Evolutionary conservation across 2,888 invertebrate genomes (phyloP).

Genomic region (Gisinianus flammeolus): DNA sequence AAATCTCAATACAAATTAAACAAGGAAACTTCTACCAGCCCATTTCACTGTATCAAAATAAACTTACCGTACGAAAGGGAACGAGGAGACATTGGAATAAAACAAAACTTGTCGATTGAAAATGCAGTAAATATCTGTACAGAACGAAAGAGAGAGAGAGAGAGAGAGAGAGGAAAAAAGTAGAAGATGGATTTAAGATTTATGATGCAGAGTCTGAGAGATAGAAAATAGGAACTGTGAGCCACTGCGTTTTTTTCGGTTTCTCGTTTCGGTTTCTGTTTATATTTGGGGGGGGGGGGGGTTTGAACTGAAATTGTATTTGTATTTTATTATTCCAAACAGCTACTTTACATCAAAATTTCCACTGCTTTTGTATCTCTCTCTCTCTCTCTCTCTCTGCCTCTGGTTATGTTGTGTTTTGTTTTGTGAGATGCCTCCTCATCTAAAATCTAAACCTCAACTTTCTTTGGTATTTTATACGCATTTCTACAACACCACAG

Average conservation of each 20-base stretch:
- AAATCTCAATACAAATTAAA: too few species aligned
- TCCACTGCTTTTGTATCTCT: constrained; percentile 17
- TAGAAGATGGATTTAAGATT: too few species aligned
- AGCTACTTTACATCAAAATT: constrained; percentile 22
- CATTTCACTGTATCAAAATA: too few species aligned
- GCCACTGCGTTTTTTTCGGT: neutral
- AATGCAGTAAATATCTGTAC: too few species aligned
- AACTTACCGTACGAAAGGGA: too few species aligned
- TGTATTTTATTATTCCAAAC: neutral
- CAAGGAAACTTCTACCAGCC: too few species aligned
- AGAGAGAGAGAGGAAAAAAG: too few species aligned
- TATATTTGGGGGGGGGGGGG: neutral
- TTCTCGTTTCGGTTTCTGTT: neutral
- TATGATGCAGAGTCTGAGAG: too few species aligned
- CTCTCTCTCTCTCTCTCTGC: neutral
- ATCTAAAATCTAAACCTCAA: neutral
- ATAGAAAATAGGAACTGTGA: too few species aligned
- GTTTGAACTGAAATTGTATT: neutral
- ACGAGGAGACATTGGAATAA: too few species aligned
- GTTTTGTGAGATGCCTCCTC: neutral
- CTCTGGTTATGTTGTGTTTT: too few species aligned
- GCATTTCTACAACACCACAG: neutral
- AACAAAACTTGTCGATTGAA: too few species aligned
- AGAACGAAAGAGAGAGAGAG: constrained; percentile 1
- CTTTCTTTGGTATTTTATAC: constrained; percentile 3